Conservation (phyloP, 2,113 vertebrate genomes). For the Paramisgurnus dabryanus region DNA sequence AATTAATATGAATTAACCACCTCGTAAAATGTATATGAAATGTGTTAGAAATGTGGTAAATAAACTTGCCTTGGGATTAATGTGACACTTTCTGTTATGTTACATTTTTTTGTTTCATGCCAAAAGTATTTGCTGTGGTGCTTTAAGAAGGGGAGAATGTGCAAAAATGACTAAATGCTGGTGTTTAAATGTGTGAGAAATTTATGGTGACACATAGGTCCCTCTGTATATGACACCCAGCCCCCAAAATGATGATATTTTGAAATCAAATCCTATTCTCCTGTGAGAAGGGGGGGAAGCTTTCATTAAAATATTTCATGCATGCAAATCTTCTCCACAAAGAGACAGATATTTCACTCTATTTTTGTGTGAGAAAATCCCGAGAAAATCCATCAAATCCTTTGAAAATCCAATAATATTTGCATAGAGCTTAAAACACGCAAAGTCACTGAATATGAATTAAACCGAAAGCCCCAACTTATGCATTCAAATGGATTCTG, state of each 20-base stretch:
- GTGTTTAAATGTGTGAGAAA: slow-evolving; percentile 17
- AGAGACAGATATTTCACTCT: slow-evolving; percentile 74
- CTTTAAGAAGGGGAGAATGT: neutral
- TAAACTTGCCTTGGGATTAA: too few species aligned
- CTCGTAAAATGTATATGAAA: too few species aligned
- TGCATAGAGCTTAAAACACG: slow-evolving; percentile 84
- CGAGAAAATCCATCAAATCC: slow-evolving; percentile 73
- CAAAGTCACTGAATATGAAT: slow-evolving; percentile 80
- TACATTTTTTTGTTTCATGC: neutral
- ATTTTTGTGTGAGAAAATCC: slow-evolving; percentile 81
- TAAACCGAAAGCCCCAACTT: slow-evolving; percentile 78
- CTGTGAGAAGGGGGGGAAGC: slow-evolving; percentile 41
- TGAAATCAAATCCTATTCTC: slow-evolving; percentile 53
- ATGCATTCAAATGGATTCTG: slow-evolving; percentile 79
- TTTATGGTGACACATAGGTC: slow-evolving; percentile 6
- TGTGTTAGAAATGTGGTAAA: too few species aligned
- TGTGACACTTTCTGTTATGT: neutral
- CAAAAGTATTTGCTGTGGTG: neutral
- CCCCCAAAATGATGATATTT: slow-evolving; percentile 54
- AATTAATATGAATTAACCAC: too few species aligned
- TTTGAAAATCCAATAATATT: slow-evolving; percentile 83
- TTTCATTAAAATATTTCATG: slow-evolving; percentile 61
- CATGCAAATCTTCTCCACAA: slow-evolving; percentile 59
- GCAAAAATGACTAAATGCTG: slow-evolving; percentile 9
- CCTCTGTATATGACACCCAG: slow-evolving; percentile 50